A percentile compares a stretch with the other conserved stretches of the same genome.
Conservation (phyloP, 2,113 vertebrate species). For the Chamaea fasciata region DNA sequence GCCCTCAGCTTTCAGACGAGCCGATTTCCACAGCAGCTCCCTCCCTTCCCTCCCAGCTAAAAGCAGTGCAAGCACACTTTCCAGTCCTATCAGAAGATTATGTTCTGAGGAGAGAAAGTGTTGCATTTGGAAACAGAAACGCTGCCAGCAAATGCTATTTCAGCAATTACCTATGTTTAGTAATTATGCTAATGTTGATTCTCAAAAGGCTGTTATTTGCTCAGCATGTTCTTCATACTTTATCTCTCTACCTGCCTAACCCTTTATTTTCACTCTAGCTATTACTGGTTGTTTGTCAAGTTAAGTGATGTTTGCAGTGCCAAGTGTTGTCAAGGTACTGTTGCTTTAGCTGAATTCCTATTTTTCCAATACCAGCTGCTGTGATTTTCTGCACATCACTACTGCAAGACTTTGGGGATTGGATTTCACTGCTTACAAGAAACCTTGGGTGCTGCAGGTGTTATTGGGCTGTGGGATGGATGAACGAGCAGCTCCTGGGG, state of each 20-base stretch:
- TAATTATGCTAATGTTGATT: slow-evolving; percentile 80
- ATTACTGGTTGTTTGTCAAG: slow-evolving; percentile 72
- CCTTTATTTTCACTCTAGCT: slow-evolving; percentile 67
- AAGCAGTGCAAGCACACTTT: slow-evolving; percentile 7
- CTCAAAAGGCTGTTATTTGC: slow-evolving; percentile 78
- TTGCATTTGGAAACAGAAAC: slow-evolving; percentile 60
- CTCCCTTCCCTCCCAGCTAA: not conserved
- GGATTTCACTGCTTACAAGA: not conserved
- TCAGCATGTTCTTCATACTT: slow-evolving; percentile 69
- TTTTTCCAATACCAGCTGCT: not conserved
- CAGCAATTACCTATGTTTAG: slow-evolving; percentile 78
- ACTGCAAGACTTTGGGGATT: not conserved
- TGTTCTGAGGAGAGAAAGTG: slow-evolving; percentile 2
- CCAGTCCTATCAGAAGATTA: slow-evolving; percentile 42
- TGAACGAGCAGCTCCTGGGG: not conserved
- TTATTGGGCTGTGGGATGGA: not conserved
- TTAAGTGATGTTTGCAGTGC: slow-evolving; percentile 74
- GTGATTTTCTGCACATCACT: slow-evolving; percentile 14
- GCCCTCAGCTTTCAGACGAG: not conserved
- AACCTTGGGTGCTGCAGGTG: not conserved
- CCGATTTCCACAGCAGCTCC: slow-evolving; percentile 12
- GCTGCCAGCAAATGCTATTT: slow-evolving; percentile 74
- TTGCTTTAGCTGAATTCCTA: slow-evolving; percentile 50
- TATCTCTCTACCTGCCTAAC: slow-evolving; percentile 74
- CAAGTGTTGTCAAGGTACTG: slow-evolving; percentile 66